Conservation (phyloP, 2,113 vertebrate species). For the Ailurus styani region DNA sequence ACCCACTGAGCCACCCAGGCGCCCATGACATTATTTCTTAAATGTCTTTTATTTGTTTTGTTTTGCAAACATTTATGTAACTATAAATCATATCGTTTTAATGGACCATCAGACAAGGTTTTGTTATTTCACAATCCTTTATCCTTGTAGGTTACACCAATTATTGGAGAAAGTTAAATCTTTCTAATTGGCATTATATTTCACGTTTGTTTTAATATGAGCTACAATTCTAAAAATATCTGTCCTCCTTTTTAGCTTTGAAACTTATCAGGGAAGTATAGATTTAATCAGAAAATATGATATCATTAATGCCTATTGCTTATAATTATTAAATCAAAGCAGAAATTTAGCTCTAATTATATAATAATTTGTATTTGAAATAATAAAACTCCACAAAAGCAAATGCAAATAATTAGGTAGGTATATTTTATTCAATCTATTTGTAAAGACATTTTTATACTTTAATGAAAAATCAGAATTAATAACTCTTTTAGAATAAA, state of each 20-base stretch:
- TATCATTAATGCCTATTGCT: not conserved
- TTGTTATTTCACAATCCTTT: not conserved
- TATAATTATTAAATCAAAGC: not conserved
- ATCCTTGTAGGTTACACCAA: not conserved
- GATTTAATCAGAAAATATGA: not conserved
- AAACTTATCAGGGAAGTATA: not conserved
- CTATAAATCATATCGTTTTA: not conserved
- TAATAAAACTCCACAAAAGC: not conserved
- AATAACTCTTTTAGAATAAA: not conserved
- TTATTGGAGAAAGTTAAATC: not conserved
- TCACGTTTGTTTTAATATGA: not conserved
- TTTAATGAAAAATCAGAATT: not conserved
- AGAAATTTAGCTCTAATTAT: not conserved
- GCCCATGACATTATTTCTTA: not conserved
- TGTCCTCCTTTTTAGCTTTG: not conserved
- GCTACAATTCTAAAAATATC: not conserved
- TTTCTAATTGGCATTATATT: not conserved
- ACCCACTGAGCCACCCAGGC: no score
- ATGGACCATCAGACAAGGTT: not conserved
- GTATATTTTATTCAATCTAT: not conserved
- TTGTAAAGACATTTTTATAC: not conserved
- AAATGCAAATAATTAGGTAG: not conserved
- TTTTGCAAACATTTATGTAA: not conserved
- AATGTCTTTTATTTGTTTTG: not conserved
- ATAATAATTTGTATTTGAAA: not conserved